Percentiles rank a stretch among this genome's conserved stretches.
Evolutionary conservation across 1,140 invertebrate species (phyloP).

Genomic region (Protaetia brevitarsis): DNA sequence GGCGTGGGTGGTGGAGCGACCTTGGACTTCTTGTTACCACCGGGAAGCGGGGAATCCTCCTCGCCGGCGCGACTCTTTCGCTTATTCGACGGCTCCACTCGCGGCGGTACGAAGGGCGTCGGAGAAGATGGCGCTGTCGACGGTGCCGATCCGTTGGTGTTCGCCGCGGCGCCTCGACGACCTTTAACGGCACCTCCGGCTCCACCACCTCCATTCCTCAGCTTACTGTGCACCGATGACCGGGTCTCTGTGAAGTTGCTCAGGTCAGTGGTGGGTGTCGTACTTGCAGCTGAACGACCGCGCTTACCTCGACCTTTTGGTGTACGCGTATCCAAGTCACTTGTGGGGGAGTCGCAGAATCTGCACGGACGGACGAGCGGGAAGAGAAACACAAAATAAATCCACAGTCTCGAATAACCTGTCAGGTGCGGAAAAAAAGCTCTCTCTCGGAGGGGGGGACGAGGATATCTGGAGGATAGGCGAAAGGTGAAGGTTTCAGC

Average conservation of each 20-base stretch:
- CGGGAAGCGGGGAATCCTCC: conserved; percentile 52
- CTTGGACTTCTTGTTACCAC: conserved; percentile 46
- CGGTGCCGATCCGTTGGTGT: conserved; percentile 46
- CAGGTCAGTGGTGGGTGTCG: conserved; percentile 64
- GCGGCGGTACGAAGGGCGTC: conserved; percentile 59
- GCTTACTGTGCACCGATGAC: conserved; percentile 80
- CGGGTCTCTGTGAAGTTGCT: conserved; percentile 81
- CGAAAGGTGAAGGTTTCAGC: conserved; percentile 23
- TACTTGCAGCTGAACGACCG: conserved; percentile 45
- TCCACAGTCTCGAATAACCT: not conserved
- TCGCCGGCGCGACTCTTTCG: conserved; percentile 57
- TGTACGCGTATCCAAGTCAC: conserved; percentile 89
- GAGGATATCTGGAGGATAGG: too few species aligned
- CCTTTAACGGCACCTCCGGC: conserved; percentile 60
- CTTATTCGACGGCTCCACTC: conserved; percentile 59
- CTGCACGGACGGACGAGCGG: conserved; percentile 52
- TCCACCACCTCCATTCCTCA: conserved; percentile 72
- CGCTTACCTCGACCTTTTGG: conserved; percentile 87
- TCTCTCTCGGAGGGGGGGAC: too few species aligned
- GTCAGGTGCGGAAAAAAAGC: not conserved
- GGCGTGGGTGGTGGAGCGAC: conserved; percentile 31
- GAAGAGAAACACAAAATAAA: conserved; percentile 17
- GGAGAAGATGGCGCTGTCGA: conserved; percentile 51
- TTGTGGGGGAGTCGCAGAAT: conserved; percentile 96
- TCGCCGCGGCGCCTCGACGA: conserved; percentile 52